Evolutionary conservation across 1,140 invertebrate genomes (phyloP), one percentile per base, ranked within the genome.

Genomic region (Conopomorpha cramerella): DNA sequence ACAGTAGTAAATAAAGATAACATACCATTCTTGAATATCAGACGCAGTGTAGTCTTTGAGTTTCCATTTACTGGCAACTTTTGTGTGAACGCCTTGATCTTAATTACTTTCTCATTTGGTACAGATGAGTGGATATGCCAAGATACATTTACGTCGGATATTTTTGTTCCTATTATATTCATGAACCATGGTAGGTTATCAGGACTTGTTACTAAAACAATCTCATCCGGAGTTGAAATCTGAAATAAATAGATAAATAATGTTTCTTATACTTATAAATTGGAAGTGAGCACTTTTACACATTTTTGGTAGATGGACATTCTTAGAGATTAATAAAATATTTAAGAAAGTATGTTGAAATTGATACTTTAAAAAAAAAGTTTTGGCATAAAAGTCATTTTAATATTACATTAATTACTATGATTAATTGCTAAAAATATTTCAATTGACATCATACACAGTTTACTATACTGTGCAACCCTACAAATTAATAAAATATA

Each of bases 21-120:
- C 72, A 80, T 81, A 91, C 89, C 82, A 70, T 85, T 68, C 81
- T 89, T 91, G 85, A 89, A 92, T 56, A 93, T 88, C 40, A 92
- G 55, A 43, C 80, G 82, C 3, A 91, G 38, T 41, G 83, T 81
- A 14, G 89, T 44, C 45, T 77, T 58, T 12, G 37, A 31, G 14
- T 26, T 37, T 43, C 34, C 19, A 59, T 39, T 18, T 45, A 55
- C 35, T 56, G 59, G 13, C 4, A 10, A 29, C 11, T 3, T 29
- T 29, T n/a, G 10, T 7, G 11, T 15, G 67, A 62, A 72, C 16
- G 47, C 41, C 36, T 54, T 43, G 7, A 74, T 57, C 49, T 66
- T 74, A 13, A 38, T 6, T 16, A 53, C 46, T 47, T 68, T 64
- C 16, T 61, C 54, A 35, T 49, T 49, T 3, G 62, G 49, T 2